Percentiles rank a stretch among this genome's conserved stretches.
Conservation (phyloP, 2,888 invertebrate species). For the Folsomia candida region DNA sequence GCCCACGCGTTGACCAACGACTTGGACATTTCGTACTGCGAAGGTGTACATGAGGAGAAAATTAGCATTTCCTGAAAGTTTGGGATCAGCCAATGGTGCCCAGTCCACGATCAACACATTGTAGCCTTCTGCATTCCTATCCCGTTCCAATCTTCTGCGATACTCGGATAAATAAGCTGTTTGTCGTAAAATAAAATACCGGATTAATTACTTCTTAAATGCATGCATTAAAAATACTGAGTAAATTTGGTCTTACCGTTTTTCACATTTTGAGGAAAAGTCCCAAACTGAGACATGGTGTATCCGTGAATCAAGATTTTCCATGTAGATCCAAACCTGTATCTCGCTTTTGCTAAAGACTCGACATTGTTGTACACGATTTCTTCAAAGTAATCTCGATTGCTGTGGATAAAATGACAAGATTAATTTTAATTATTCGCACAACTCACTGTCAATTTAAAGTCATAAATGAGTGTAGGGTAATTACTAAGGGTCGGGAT, state of each 20-base stretch:
- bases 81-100: conserved; percentile 35
- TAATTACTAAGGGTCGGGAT: conserved; percentile 29
- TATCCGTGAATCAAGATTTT: conserved; percentile 39
- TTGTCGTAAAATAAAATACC: not conserved
- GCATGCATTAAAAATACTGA: not conserved
- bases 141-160: not conserved
- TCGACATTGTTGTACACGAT: conserved; percentile 26
- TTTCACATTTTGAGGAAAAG: conserved; percentile 33
- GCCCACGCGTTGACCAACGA: conserved; percentile 31
- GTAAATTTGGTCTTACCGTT: conserved; percentile 16
- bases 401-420: not conserved
- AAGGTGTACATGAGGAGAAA: conserved; percentile 23
- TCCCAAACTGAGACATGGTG: conserved; percentile 27
- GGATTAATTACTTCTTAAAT: not conserved
- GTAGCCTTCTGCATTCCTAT: conserved; percentile 5
- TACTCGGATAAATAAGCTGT: conserved; percentile 17
- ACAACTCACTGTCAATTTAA: not conserved
- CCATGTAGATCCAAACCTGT: conserved; percentile 15
- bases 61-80: conserved; percentile 23
- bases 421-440: too few relatives aligned
- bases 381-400: conserved; percentile 25
- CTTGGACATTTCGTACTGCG: conserved; percentile 35
- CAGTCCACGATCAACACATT: conserved; percentile 35
- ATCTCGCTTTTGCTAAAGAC: conserved; percentile 21
- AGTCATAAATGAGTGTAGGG: too few relatives aligned